Percentiles rank a stretch among this genome's conserved stretches.
These are phyloP conservation scores for Scolopax mira DNA, from an alignment of 2,113 vertebrate species.

Conservation along the genomic window DNA sequence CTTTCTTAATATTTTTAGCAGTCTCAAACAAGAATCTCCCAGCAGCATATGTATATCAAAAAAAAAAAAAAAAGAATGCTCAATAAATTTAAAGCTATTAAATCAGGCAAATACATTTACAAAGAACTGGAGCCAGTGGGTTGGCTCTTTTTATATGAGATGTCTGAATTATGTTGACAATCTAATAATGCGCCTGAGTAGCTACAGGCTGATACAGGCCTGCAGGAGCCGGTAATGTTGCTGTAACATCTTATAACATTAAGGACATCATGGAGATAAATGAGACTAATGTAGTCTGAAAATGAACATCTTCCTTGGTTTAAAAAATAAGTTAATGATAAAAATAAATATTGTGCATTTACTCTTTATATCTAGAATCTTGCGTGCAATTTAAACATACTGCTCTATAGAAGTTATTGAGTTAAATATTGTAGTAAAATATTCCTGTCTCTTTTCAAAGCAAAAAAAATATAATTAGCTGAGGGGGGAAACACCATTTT, in stretches of 20 bases:
- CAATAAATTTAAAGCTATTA: conserved; percentile 40
- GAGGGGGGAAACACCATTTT: not conserved
- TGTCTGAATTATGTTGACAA: conserved; percentile 77
- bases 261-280: conserved; percentile 76
- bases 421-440: not conserved
- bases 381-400: not conserved
- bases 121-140: conserved; percentile 47
- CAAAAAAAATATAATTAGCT: conserved; percentile 32
- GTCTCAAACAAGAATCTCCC: not conserved
- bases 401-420: conserved; percentile 8
- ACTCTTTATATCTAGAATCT: not conserved
- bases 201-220: conserved; percentile 70
- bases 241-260: conserved; percentile 70
- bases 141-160: conserved; percentile 61
- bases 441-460: conserved; percentile 2
- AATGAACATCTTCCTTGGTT: conserved; percentile 59
- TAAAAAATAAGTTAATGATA: conserved; percentile 65
- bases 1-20: not conserved
- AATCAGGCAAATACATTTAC: conserved; percentile 63
- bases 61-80: not conserved
- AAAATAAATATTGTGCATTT: conserved; percentile 59
- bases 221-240: conserved; percentile 66
- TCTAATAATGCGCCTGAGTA: conserved; percentile 71
- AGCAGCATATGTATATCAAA: not conserved
- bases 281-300: conserved; percentile 72